These are phyloP conservation scores for Zygaena filipendulae DNA, from an alignment of 2,888 invertebrate species.

Conservation along the genomic window DNA sequence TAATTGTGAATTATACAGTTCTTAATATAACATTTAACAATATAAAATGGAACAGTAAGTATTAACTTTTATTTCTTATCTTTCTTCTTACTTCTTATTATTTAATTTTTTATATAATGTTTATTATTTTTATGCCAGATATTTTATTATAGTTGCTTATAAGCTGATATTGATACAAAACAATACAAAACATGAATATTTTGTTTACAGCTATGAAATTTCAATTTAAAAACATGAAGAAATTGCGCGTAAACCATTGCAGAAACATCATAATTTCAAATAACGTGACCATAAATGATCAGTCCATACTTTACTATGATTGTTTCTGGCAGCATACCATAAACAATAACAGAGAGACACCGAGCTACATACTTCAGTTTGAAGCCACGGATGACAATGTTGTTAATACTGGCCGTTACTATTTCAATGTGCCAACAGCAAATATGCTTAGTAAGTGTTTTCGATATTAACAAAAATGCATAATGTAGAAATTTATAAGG, in stretches of 20 bases:
- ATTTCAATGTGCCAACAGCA: conserved; percentile 50
- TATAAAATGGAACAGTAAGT: conserved; percentile 62
- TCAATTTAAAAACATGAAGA: no score
- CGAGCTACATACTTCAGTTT: conserved; percentile 48
- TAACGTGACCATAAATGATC: conserved; percentile 40
- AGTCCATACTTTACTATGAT: conserved; percentile 52
- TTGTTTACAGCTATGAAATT: conserved; percentile 51
- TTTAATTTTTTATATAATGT: no score
- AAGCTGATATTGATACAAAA: no score
- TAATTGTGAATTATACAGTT: conserved; percentile 39
- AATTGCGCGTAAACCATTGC: conserved; percentile 41
- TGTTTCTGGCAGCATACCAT: conserved; percentile 45
- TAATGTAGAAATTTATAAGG: no score
- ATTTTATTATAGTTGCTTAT: no score
- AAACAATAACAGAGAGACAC: conserved; percentile 33
- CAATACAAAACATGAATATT: no score
- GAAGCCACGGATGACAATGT: conserved; percentile 44
- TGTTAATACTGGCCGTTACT: conserved; percentile 46
- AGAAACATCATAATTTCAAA: conserved; percentile 47
- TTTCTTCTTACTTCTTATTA: no score
- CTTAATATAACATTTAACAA: conserved; percentile 56
- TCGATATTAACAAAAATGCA: no score
- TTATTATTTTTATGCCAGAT: no score
- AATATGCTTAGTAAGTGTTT: conserved; percentile 50
- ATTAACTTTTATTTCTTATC: not conserved